These are phyloP conservation scores for Thalassarche chlororhynchos DNA, from an alignment of 2,113 vertebrate species.

Conservation along the genomic window DNA sequence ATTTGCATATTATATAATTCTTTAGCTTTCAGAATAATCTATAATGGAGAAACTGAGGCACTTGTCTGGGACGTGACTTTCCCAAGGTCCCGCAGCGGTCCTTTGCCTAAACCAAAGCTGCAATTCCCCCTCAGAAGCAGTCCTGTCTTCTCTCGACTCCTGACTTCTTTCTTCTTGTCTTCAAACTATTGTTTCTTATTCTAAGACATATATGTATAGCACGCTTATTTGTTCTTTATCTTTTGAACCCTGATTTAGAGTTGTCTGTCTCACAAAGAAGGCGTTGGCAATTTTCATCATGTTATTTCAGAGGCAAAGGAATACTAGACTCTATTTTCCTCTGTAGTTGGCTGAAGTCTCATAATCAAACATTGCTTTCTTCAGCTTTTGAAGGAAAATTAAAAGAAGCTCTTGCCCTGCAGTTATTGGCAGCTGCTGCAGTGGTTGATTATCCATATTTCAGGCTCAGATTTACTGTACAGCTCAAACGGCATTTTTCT, in stretches of 20 bases:
- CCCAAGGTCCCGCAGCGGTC: not conserved
- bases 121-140: not conserved
- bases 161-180: not conserved
- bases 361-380: not conserved
- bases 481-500: slow-evolving; percentile 28
- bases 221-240: not conserved
- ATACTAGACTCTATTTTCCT: not conserved
- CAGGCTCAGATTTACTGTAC: not conserved
- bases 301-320: not conserved
- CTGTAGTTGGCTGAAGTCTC: not conserved
- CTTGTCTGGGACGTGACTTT: not conserved
- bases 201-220: not conserved
- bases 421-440: slow-evolving; percentile 25
- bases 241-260: not conserved
- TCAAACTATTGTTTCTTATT: not conserved
- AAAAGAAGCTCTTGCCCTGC: slow-evolving; percentile 1
- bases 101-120: not conserved
- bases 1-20: not conserved
- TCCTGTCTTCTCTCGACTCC: not conserved
- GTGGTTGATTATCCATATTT: slow-evolving; percentile 26
- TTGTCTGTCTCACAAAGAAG: not conserved
- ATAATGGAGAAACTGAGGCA: not conserved
- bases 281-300: not conserved
- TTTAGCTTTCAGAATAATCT: not conserved
- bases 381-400: slow-evolving; percentile 28